Base-by-base conservation (phyloP, 2,888 invertebrate species). In the Malacosoma neustria region DNA sequence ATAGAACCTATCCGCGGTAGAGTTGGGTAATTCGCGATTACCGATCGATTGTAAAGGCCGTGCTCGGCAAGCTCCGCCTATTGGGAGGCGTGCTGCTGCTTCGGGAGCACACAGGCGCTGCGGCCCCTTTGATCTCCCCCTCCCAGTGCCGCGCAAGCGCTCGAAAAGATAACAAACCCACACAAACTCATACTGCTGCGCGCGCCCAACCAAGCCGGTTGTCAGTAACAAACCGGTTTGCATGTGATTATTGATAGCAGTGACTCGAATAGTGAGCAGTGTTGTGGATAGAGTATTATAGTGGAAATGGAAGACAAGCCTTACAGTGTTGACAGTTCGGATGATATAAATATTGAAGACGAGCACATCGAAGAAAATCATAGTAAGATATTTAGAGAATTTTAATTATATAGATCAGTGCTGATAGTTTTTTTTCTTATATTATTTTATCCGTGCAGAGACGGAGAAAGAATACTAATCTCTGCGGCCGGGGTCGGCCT, bases 271-370 rank as follows among this genome's bases (percentile, higher is more conserved):
- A 68, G 77, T 80, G 81, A 71, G 69, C 63, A 51, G 54, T 67
- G 67, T 65, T 66, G 58, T 60, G 74, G 72, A 72, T 76, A 73
- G 65, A 64, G 50, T 43, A 53, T 45, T 49, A 49, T 59, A 63
- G 62, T 73, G 72, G 70, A 75, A 63, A 85, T 85, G 85, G 85
- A 85, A 73, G 84, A 85, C 54, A 85, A 82, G 54, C 73, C 80
- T 39, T 84, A 75, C 61, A 82, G 84, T 82, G 81, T 82, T 66
- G 85, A 84, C 46, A 84, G 84, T 74, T 85, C 79, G 29, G 85
- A 85, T 57, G 85, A 85, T 68, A 79, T 85, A 45, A 82, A 85
- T 54, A 80, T 85, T 32, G 85, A 85, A 45, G 84, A 82, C 51
- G 82, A 84, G 38, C 73, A 74, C 40, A 71, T 74, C 44, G 82